Percentiles rank a stretch among this genome's conserved stretches.
phyloP scores from a whole-genome alignment of 2,888 invertebrate species.

The Nomada flava region DNA sequence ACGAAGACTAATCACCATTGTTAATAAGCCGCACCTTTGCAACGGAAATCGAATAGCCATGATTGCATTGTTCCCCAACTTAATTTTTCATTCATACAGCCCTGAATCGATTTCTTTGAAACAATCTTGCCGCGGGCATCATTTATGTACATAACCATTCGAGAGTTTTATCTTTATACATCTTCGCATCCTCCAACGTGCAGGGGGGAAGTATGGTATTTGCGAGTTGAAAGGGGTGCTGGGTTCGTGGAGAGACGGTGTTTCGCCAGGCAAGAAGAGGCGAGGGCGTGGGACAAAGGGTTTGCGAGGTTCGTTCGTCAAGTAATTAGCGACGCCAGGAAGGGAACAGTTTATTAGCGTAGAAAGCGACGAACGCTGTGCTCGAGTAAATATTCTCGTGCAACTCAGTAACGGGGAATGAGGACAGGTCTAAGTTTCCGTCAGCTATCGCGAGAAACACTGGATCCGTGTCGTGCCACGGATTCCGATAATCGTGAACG shows the following conservation, averaged over 20 bases:
- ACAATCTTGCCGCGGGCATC: conserved; percentile 10
- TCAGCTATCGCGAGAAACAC: conserved; percentile 61
- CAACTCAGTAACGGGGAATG: conserved; percentile 18
- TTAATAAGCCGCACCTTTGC: too few species aligned
- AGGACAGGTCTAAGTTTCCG: conserved; percentile 59
- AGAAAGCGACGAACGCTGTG: conserved; percentile 72
- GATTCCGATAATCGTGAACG: conserved; percentile 33
- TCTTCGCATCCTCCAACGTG: conserved; percentile 19
- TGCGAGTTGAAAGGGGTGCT: conserved; percentile 41
- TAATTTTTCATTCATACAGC: neutral
- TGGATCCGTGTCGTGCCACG: conserved; percentile 42
- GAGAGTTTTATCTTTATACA: neutral
- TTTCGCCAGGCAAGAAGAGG: conserved; percentile 30
- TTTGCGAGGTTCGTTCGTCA: conserved; percentile 66
- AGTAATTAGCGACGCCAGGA: conserved; percentile 78
- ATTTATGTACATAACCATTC: too few species aligned
- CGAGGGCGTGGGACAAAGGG: conserved; percentile 1
- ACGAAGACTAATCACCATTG: too few species aligned
- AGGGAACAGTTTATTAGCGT: conserved; percentile 79
- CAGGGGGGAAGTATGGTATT: conserved; percentile 28
- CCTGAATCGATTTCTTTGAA: neutral
- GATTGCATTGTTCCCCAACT: too few species aligned
- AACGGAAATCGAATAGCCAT: too few species aligned
- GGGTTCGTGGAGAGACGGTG: conserved; percentile 48
- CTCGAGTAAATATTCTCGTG: conserved; percentile 77